phyloP scores from a whole-genome alignment of 2,888 invertebrate species.

The Clitarchus hookeri region DNA sequence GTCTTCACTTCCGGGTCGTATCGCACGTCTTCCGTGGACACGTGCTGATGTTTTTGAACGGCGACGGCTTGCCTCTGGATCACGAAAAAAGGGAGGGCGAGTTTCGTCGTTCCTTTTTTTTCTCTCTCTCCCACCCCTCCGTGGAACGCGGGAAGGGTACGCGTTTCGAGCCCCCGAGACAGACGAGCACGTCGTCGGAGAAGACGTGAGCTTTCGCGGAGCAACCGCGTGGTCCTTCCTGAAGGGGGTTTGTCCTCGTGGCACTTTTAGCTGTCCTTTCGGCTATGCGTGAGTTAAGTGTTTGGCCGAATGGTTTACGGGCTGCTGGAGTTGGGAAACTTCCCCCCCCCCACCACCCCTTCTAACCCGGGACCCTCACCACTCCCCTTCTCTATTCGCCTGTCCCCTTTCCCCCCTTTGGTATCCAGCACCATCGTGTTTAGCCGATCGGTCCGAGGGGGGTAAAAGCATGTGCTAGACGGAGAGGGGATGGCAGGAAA shows the following conservation, averaged over 20 bases:
- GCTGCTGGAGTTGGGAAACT: conserved; percentile 34
- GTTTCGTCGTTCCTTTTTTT: not conserved
- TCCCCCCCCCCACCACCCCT: conserved; percentile 15
- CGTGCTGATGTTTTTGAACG: not conserved
- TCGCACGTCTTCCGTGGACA: not conserved
- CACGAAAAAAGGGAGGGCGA: not conserved
- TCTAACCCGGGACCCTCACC: not conserved
- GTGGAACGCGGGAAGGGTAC: not conserved
- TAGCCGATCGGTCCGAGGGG: not conserved
- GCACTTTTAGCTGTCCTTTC: conserved; percentile 32
- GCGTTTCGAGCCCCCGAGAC: not conserved
- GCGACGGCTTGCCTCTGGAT: no score
- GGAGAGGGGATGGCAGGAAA: not conserved
- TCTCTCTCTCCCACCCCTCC: not conserved
- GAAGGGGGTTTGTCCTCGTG: not conserved
- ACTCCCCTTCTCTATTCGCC: not conserved
- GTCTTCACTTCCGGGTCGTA: not conserved
- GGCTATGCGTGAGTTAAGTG: conserved; percentile 43
- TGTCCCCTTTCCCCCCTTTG: not conserved
- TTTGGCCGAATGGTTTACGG: conserved; percentile 43
- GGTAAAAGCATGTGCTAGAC: not conserved
- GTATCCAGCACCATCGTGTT: not conserved
- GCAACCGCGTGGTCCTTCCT: not conserved
- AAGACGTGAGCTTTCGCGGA: no score
- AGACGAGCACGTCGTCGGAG: not conserved